Conservation (phyloP, 2,113 vertebrate genomes). For the Catagonus wagneri region DNA sequence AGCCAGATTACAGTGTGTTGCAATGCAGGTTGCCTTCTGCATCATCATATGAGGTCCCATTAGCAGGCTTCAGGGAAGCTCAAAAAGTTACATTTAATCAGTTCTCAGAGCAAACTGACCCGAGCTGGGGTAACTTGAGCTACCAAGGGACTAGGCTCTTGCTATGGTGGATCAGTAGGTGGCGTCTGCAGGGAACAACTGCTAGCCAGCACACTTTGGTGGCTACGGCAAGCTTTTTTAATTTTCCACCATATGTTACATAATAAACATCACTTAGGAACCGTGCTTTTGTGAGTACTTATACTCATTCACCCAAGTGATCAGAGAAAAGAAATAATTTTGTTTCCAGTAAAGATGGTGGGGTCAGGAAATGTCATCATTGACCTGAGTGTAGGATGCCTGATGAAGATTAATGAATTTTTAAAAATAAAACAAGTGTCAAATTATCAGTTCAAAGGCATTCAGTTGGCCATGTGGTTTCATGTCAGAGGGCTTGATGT, state of each 20-base stretch:
- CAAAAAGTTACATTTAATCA: slow-evolving; percentile 77
- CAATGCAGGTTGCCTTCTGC: slow-evolving; percentile 78
- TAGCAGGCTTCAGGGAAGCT: slow-evolving; percentile 77
- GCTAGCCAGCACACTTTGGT: background rate
- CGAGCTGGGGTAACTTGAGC: background rate
- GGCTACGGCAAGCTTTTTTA: slow-evolving; percentile 39
- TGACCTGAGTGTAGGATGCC: slow-evolving; percentile 17
- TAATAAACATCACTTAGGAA: slow-evolving; percentile 62
- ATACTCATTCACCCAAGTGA: background rate
- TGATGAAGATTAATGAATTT: slow-evolving; percentile 80
- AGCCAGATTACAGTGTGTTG: slow-evolving; percentile 82
- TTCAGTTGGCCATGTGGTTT: slow-evolving; percentile 37
- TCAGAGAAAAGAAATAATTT: background rate
- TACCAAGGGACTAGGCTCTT: background rate
- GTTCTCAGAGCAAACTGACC: slow-evolving; percentile 58
- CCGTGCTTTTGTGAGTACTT: background rate
- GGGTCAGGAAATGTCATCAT: slow-evolving; percentile 3
- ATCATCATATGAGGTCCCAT: slow-evolving; percentile 79
- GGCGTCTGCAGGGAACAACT: background rate
- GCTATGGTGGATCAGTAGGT: background rate
- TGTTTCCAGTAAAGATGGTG: background rate
- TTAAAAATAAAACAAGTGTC: slow-evolving; percentile 65
- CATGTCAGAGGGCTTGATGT: slow-evolving; percentile 39
- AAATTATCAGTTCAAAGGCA: slow-evolving; percentile 63
- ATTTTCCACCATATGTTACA: slow-evolving; percentile 69